A percentile compares a stretch with the other conserved stretches of the same genome.
Evolutionary conservation across 2,113 vertebrate genomes (phyloP).

Genomic region (Melierax canorus): DNA sequence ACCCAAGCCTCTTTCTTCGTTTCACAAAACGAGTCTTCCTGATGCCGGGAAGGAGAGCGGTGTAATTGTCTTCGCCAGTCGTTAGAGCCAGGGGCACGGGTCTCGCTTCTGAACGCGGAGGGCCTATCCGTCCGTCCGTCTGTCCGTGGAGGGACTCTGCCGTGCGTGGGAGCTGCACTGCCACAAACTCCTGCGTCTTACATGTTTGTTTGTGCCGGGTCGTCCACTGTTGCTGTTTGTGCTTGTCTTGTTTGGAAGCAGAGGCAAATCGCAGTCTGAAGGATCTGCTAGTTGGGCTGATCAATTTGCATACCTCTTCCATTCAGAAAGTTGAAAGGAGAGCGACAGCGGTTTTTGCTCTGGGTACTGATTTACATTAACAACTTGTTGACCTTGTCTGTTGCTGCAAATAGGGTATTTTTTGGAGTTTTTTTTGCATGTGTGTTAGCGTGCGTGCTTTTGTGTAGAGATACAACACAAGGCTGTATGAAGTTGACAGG

Average conservation of each 20-base stretch:
- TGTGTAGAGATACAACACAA: not conserved
- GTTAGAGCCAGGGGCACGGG: not conserved
- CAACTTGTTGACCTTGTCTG: slow-evolving; percentile 9
- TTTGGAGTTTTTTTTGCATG: not conserved
- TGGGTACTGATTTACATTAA: not conserved
- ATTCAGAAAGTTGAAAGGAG: not conserved
- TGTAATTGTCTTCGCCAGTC: rapidly evolving
- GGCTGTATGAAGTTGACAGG: not conserved
- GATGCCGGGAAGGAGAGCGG: not conserved
- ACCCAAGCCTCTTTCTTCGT: not conserved
- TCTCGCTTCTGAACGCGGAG: rapidly evolving
- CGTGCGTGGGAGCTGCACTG: rapidly evolving
- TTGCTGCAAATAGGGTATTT: not conserved
- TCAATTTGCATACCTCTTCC: not conserved
- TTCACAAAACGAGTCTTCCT: not conserved
- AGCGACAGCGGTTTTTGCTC: not conserved
- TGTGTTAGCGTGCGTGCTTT: rapidly evolving
- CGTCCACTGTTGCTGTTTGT: not conserved
- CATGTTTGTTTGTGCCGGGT: not conserved
- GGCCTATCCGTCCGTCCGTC: not conserved
- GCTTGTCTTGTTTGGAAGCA: not conserved
- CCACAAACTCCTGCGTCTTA: not conserved
- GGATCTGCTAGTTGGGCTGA: not conserved
- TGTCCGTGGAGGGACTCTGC: not conserved
- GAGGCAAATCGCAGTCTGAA: not conserved